phyloP scores from a whole-genome alignment of 2,113 vertebrate species.

The Naja naja region DNA sequence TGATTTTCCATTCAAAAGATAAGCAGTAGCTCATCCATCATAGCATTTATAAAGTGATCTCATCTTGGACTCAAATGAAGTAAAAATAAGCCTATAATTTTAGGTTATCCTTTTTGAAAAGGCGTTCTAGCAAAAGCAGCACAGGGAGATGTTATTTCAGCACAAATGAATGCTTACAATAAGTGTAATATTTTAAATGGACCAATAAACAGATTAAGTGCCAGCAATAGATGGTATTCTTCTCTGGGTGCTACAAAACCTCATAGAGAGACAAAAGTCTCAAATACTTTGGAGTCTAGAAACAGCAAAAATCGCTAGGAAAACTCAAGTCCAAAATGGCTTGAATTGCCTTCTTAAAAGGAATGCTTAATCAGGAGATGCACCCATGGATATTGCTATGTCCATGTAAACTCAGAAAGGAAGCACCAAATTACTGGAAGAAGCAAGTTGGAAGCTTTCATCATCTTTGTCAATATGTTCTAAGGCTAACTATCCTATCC shows the following conservation, averaged over 20 bases:
- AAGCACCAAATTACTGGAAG: slow-evolving; percentile 56
- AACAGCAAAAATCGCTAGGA: background rate
- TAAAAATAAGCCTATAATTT: background rate
- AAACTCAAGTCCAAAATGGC: background rate
- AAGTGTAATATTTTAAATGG: background rate
- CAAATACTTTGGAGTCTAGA: background rate
- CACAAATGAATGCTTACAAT: background rate
- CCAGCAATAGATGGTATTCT: slow-evolving; percentile 24
- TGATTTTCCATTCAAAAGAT: slow-evolving; percentile 31
- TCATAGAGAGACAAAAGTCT: slow-evolving; percentile 20
- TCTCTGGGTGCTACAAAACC: slow-evolving; percentile 36
- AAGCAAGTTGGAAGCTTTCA: slow-evolving; percentile 10
- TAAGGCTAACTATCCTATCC: slow-evolving; percentile 45
- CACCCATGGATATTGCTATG: slow-evolving; percentile 12
- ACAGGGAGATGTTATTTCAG: background rate
- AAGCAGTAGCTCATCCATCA: slow-evolving; percentile 21
- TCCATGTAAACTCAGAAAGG: slow-evolving; percentile 30
- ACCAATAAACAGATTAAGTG: slow-evolving; percentile 43
- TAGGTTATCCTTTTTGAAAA: background rate
- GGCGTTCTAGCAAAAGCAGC: background rate
- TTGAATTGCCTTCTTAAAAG: slow-evolving; percentile 34
- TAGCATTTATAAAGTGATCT: slow-evolving; percentile 39
- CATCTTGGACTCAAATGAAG: background rate
- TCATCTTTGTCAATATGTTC: slow-evolving; percentile 35
- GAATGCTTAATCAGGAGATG: slow-evolving; percentile 5